A percentile compares a stretch with the other conserved stretches of the same genome.
Evolutionary conservation across 2,888 invertebrate genomes (phyloP).

Genomic region (Sepioteuthis lessoniana): DNA sequence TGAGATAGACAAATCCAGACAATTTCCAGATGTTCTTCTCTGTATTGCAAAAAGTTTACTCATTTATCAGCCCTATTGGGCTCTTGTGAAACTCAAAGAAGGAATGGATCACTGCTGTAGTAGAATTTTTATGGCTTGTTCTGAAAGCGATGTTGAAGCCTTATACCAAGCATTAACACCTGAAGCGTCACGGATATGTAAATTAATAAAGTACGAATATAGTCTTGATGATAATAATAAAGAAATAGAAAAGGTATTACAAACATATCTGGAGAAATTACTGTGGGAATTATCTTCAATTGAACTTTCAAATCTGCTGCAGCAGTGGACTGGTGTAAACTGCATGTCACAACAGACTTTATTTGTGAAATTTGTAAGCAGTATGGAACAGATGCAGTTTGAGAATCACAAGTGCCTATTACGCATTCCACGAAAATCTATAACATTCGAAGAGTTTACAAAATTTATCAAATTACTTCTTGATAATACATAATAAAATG

Average conservation of each 20-base stretch:
- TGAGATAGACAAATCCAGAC: slow-evolving; percentile 53
- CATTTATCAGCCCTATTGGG: slow-evolving; percentile 58
- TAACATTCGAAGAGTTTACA: slow-evolving; percentile 43
- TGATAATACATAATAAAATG: slow-evolving; percentile 35
- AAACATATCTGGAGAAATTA: slow-evolving; percentile 58
- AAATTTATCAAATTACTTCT: slow-evolving; percentile 2
- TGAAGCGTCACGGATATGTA: slow-evolving; percentile 55
- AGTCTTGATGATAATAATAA: slow-evolving; percentile 51
- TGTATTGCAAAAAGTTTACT: slow-evolving; percentile 56
- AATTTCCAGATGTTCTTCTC: slow-evolving; percentile 54
- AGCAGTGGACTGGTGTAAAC: slow-evolving; percentile 59
- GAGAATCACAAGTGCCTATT: slow-evolving; percentile 43
- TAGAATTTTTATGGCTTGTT: slow-evolving; percentile 53
- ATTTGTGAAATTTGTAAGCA: slow-evolving; percentile 54
- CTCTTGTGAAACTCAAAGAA: slow-evolving; percentile 55
- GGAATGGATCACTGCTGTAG: slow-evolving; percentile 53
- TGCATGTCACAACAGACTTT: slow-evolving; percentile 57
- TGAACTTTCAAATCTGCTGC: slow-evolving; percentile 54
- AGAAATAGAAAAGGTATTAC: slow-evolving; percentile 57
- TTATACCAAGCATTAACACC: slow-evolving; percentile 57
- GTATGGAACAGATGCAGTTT: slow-evolving; percentile 50
- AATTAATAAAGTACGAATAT: slow-evolving; percentile 57
- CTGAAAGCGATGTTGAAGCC: slow-evolving; percentile 56
- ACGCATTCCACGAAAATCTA: slow-evolving; percentile 39
- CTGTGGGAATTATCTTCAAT: slow-evolving; percentile 55